Percentiles rank a stretch among this genome's conserved stretches.
Evolutionary conservation across 2,888 invertebrate species (phyloP).

Genomic region (Tortrix viridana): DNA sequence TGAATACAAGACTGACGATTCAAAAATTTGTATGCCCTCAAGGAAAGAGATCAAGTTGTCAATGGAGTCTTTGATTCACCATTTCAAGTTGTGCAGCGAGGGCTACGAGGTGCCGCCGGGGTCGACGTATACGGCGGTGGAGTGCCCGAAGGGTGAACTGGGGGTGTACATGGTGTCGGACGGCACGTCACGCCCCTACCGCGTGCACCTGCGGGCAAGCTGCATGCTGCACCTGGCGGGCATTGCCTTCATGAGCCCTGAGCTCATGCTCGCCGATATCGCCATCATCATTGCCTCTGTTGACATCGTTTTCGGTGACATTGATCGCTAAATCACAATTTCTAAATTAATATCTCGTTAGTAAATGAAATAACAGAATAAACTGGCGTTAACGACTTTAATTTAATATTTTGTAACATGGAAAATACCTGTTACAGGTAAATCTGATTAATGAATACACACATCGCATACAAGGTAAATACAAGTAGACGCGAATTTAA

Average conservation of each 20-base stretch:
- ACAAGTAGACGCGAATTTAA: no score
- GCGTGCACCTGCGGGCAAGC: slow-evolving; percentile 85
- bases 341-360: not conserved
- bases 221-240: slow-evolving; percentile 86
- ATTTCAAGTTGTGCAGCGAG: slow-evolving; percentile 93
- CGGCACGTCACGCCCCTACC: slow-evolving; percentile 90
- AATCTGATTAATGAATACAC: no score
- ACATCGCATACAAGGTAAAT: no score
- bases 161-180: slow-evolving; percentile 94
- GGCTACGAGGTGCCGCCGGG: slow-evolving; percentile 94
- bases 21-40: slow-evolving; percentile 89
- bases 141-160: slow-evolving; percentile 94
- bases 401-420: no score
- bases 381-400: no score
- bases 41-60: slow-evolving; percentile 92
- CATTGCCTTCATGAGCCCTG: slow-evolving; percentile 85
- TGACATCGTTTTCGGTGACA: slow-evolving; percentile 86
- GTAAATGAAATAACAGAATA: no score
- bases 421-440: no score
- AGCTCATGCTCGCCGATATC: slow-evolving; percentile 90
- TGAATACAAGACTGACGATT: slow-evolving; percentile 91
- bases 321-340: slow-evolving; percentile 75
- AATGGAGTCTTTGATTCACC: slow-evolving; percentile 95
- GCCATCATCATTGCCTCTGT: slow-evolving; percentile 90
- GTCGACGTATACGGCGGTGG: slow-evolving; percentile 90